Percentiles rank a stretch among this genome's conserved stretches.
Evolutionary conservation across 2,113 vertebrate species (phyloP).

Genomic region (Globicephala melas): DNA sequence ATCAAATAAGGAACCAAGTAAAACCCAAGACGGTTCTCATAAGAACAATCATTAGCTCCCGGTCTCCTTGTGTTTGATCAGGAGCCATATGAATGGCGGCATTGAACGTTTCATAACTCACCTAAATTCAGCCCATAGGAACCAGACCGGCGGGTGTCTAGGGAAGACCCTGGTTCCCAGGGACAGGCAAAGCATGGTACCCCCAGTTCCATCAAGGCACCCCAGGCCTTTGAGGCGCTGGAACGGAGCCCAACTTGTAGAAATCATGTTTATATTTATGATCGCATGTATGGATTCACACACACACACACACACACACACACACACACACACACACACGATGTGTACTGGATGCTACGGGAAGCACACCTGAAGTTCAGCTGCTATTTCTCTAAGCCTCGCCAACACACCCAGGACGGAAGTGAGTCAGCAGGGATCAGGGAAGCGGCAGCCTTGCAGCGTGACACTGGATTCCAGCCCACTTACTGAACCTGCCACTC

Average conservation of each 20-base stretch:
- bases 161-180: not conserved
- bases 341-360: not conserved
- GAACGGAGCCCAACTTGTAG: not conserved
- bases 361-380: not conserved
- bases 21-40: not conserved
- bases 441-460: not conserved
- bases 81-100: not conserved
- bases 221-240: not conserved
- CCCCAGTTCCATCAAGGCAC: not conserved
- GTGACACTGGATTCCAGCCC: not conserved
- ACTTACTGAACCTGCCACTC: not conserved
- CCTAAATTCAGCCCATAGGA: slow-evolving; percentile 19
- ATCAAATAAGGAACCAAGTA: not conserved
- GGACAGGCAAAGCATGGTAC: not conserved
- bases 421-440: not conserved
- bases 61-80: not conserved
- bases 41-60: not conserved
- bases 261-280: not conserved
- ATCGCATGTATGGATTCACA: too few species aligned
- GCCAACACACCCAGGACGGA: not conserved
- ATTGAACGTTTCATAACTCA: not conserved
- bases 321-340: not conserved
- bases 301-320: not conserved
- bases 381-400: not conserved
- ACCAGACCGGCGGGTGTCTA: not conserved